A percentile compares a stretch with the other conserved stretches of the same genome.
Conservation (phyloP, 2,888 invertebrate species). For the Xestia sexstrigata region DNA sequence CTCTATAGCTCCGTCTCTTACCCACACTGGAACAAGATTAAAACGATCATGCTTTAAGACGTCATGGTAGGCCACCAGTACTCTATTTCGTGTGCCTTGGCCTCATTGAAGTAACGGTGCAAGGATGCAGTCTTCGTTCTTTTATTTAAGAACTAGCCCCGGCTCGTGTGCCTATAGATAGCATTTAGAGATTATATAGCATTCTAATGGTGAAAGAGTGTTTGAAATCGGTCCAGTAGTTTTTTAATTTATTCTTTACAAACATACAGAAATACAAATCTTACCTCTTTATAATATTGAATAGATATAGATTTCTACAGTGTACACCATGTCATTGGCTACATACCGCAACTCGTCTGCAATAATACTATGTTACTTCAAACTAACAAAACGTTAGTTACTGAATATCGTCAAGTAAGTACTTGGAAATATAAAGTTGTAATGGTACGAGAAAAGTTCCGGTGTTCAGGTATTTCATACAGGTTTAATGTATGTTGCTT, state of each 20-base stretch:
- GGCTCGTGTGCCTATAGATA: too few species aligned
- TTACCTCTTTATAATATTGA: too few species aligned
- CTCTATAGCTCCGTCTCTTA: too few species aligned
- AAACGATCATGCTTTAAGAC: too few species aligned
- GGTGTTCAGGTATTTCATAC: constrained; percentile 26
- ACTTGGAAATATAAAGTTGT: constrained; percentile 5
- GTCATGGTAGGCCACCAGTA: too few species aligned
- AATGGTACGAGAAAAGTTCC: neutral
- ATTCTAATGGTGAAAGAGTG: too few species aligned
- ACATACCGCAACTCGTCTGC: neutral
- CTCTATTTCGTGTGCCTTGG: neutral
- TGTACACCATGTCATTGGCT: neutral
- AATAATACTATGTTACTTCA: neutral
- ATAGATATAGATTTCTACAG: neutral
- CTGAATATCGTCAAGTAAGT: neutral
- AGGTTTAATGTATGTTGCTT: constrained; percentile 23
- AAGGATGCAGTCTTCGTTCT: neutral
- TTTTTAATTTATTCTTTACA: too few species aligned
- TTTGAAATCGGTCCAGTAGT: too few species aligned
- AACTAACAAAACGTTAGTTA: neutral
- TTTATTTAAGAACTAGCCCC: neutral
- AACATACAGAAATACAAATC: too few species aligned
- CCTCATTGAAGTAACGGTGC: too few species aligned
- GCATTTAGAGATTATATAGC: too few species aligned
- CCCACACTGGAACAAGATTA: too few species aligned